These are phyloP conservation scores for Aleiodes leptofemur DNA, from an alignment of 2,888 invertebrate genomes.

Conservation along the genomic window DNA sequence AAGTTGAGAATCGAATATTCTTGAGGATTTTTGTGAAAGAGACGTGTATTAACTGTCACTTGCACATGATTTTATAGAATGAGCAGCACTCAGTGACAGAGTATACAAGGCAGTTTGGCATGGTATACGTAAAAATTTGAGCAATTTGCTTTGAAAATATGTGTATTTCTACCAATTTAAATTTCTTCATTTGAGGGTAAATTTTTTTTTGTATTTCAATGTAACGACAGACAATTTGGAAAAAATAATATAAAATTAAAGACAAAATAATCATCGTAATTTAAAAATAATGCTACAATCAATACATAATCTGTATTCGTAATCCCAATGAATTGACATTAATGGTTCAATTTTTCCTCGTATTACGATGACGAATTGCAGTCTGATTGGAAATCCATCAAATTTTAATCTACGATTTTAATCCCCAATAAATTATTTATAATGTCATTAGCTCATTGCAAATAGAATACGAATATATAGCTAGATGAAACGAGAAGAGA, in stretches of 20 bases:
- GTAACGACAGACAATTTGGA: neutral
- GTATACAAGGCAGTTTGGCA: neutral
- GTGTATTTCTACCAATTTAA: conserved; percentile 41
- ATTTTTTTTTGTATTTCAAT: conserved; percentile 13
- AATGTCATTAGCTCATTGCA: too few species aligned
- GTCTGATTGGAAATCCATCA: conserved; percentile 22
- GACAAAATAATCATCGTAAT: conserved; percentile 3
- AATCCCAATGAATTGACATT: conserved; percentile 21
- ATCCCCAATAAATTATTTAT: neutral
- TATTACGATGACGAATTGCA: conserved; percentile 6
- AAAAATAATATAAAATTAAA: neutral
- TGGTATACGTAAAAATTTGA: neutral
- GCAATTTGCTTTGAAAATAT: neutral
- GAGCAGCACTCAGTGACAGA: too few species aligned
- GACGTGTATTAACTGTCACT: neutral
- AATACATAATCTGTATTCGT: conserved; percentile 10
- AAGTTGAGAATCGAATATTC: conserved; percentile 16
- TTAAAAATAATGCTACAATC: neutral
- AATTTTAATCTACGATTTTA: conserved; percentile 5
- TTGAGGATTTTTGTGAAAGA: neutral
- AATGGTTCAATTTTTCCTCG: conserved; percentile 2
- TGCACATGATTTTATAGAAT: neutral
- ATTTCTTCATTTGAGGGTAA: conserved; percentile 18
- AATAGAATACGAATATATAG: neutral
- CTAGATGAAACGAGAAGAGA: neutral